Evolutionary conservation across 2,888 invertebrate species (phyloP), one percentile per base, ranked within the genome.

Genomic region (Caenorhabditis angaria): DNA sequence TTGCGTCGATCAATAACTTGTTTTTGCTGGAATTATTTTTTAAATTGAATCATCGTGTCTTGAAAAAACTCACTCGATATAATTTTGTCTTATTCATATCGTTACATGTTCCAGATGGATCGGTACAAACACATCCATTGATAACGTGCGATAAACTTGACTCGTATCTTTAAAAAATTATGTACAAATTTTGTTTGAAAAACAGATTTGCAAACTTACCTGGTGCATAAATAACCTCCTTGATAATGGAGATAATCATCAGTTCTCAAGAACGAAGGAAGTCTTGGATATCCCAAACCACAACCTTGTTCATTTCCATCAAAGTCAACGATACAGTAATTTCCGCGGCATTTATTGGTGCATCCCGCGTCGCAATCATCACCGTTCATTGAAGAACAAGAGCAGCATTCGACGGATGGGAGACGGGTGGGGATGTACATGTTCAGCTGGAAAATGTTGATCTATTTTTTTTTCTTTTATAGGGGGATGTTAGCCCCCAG

Each of bases 251-350:
- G 64, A 70, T 86, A 87, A 54, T 83, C 76, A 18, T 80, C 71
- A 27, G 79, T 82, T 22, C 86, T 76, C n/a, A 87, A 69, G 63
- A 87, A 87, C 27, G 74, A 77, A 60, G 84, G 84, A 10, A 87
- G 76, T 8, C 85, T 65, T 14, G 87, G 87, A 51, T 81, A 76
- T 2, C 87, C 87, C 10, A 82, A 54, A 27, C 86, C 86, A 54
- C 87, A 87, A 18, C 85, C 85, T 82, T 87, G 87, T 54, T 87
- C 85, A 22, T 80, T 74, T 4, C 87, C 84, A 53, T 83, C 84
- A 76, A 86, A 86, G 71, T 87, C 87, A 25, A 84, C 77, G n/a
- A 86, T 79, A 50, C 87, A 87, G 62, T 87, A 87, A 65, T 87
- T 84, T 27, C 87, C 87, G 18, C 77, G 67, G 66, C 87, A 87